These are phyloP conservation scores for Drosophila pseudotalamancana DNA, from an alignment of 2,888 invertebrate genomes.

Conservation along the genomic window DNA sequence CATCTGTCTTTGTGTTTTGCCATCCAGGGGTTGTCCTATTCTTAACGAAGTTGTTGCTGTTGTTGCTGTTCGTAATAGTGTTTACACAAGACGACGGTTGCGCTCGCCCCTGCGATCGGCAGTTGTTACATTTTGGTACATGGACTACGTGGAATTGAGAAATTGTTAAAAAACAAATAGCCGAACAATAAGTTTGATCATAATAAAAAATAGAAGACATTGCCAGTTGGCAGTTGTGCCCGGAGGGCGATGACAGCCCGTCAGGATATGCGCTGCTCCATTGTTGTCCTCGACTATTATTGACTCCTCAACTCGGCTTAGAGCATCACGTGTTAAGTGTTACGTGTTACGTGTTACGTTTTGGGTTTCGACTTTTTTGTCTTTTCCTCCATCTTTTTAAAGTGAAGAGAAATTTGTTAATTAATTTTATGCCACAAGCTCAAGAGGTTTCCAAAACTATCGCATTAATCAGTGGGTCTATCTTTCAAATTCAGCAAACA, in stretches of 20 bases:
- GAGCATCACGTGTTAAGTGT: conserved; percentile 16
- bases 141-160: conserved; percentile 47
- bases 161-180: conserved; percentile 35
- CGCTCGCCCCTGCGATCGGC: conserved; percentile 30
- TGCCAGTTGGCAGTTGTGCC: conserved; percentile 1
- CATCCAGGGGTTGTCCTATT: conserved; percentile 6
- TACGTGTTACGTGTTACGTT: too few species aligned
- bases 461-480: conserved; percentile 72
- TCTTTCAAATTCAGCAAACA: conserved; percentile 51
- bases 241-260: conserved; percentile 40
- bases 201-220: conserved; percentile 23
- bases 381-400: too few species aligned
- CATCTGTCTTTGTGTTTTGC: conserved; percentile 47
- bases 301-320: conserved; percentile 19
- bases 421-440: conserved; percentile 67
- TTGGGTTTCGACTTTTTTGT: too few species aligned
- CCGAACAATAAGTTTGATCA: conserved; percentile 41
- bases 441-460: conserved; percentile 66
- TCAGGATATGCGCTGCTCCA: conserved; percentile 19
- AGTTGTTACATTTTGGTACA: conserved; percentile 72
- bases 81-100: conserved; percentile 36
- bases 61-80: conserved; percentile 2
- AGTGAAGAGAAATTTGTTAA: conserved; percentile 49
- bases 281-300: conserved; percentile 37
- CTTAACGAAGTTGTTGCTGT: conserved; percentile 3